Percentiles rank a stretch among this genome's conserved stretches.
phyloP scores from a whole-genome alignment of 2,797 vertebrate species.

The Hoplostethus atlanticus region DNA sequence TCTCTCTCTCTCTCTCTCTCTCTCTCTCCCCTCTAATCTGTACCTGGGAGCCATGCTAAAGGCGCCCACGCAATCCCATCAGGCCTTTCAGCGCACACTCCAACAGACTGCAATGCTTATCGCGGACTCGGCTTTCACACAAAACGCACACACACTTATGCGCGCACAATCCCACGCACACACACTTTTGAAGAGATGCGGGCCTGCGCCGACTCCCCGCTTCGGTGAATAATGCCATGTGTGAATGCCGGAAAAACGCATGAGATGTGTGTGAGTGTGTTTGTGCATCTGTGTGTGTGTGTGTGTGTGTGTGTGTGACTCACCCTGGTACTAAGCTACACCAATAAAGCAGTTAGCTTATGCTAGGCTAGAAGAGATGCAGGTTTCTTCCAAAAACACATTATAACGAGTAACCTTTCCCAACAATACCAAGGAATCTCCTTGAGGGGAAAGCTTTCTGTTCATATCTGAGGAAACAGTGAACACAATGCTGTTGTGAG shows the following conservation, averaged over 20 bases:
- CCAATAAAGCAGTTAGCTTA: slow-evolving; percentile 21
- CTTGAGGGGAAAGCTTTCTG: neutral
- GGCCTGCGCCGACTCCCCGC: slow-evolving; percentile 41
- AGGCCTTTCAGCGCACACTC: slow-evolving; percentile 65
- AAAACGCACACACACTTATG: neutral
- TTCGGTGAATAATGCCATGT: slow-evolving; percentile 40
- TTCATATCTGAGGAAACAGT: neutral
- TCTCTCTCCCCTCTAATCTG: slow-evolving; percentile 62
- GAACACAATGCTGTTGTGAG: too few species aligned
- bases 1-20: too few species aligned
- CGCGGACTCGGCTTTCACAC: slow-evolving; percentile 26
- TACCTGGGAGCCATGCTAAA: slow-evolving; percentile 70
- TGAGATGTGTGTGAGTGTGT: slow-evolving; percentile 7
- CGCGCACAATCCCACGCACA: slow-evolving; percentile 21
- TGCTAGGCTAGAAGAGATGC: slow-evolving; percentile 12
- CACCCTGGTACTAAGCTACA: slow-evolving; percentile 24
- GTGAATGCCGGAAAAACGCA: slow-evolving; percentile 48
- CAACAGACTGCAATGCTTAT: slow-evolving; percentile 66
- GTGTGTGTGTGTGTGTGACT: slow-evolving; percentile 28
- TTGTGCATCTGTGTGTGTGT: slow-evolving; percentile 19
- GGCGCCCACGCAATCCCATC: slow-evolving; percentile 75
- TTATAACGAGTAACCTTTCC: neutral
- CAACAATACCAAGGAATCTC: neutral
- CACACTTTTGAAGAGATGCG: slow-evolving; percentile 18
- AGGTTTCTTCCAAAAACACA: slow-evolving; percentile 1